Evolutionary conservation across 2,113 vertebrate species (phyloP), one percentile per base, ranked within the genome.

Genomic region (Orientallactaga bullata): DNA sequence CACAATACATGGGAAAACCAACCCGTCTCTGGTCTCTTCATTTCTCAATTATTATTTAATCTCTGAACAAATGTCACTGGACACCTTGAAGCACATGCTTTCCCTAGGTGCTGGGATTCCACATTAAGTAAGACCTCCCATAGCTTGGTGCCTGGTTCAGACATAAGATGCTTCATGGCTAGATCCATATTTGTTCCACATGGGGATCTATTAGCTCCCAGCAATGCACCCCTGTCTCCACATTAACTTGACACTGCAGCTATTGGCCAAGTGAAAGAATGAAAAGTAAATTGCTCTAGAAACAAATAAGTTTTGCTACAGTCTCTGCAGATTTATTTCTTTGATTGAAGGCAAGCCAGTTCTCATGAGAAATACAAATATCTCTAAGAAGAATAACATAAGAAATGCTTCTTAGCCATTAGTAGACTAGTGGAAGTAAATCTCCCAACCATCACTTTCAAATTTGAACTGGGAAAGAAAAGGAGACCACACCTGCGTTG

Each of bases 311-410:
- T 61, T 90, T 93, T 66, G 60, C 74, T 68, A 85, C 32, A 90
- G 2, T 86, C 63, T 90, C 90, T 79, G 26, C 58, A 94, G 77
- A 92, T 91, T 60, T 90, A 71, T 92, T 79, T 86, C 72, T 94
- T 76, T 72, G 42, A 68, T 58, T 9, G 28, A 61, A 17, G 42
- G 65, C 12, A 85, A 72, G 51, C 42, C 23, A 66, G 28, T 61
- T 74, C 35, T 71, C 55, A 58, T 74, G 73, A 92, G 15, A 94
- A 90, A 72, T 63, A 69, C 58, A 85, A 78, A 85, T n/a, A 51
- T 63, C 78, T 79, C 78, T 88, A 77, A 74, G 68, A 97, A 51
- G 87, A 79, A 71, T 66, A 58, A 39, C 76, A 77, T 55, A 76
- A 13, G 30, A 95, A 88, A 95, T 30, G 76, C 24, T 23, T 85